These are phyloP conservation scores for Glomeris maerens DNA, from an alignment of 1,140 invertebrate species.

Conservation along the genomic window DNA sequence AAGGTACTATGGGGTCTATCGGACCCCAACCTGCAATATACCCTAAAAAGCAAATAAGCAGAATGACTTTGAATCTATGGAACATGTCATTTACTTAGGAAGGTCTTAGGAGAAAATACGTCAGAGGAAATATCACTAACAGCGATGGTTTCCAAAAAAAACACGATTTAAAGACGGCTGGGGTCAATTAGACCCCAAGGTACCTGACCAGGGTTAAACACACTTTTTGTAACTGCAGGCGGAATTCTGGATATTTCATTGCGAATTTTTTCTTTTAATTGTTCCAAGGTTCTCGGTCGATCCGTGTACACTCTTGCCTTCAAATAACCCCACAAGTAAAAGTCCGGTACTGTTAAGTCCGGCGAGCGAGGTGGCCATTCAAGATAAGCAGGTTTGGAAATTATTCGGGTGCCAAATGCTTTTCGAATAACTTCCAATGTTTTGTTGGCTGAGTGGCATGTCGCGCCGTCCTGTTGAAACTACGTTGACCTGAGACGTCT, in stretches of 20 bases:
- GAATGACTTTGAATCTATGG: no score
- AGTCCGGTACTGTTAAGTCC: conserved; percentile 19
- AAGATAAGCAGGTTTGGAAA: not conserved
- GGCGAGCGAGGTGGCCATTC: conserved; percentile 18
- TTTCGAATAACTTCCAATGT: not conserved
- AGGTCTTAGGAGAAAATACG: no score
- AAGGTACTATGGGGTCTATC: no score
- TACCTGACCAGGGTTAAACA: no score
- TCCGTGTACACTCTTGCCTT: not conserved
- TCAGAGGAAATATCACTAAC: no score
- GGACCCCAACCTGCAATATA: no score
- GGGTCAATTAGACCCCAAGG: no score
- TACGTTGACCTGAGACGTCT: not conserved
- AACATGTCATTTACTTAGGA: no score
- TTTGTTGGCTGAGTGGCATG: conserved; percentile 1
- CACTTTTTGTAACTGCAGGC: not conserved
- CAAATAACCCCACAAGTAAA: not conserved
- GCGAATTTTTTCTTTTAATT: conserved; percentile 6
- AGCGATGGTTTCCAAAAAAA: no score
- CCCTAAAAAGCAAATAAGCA: no score
- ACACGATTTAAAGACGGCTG: no score
- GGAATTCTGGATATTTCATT: conserved; percentile 10
- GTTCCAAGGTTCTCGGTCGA: not conserved
- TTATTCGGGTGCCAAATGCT: not conserved
- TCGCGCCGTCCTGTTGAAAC: not conserved